phyloP scores from a whole-genome alignment of 2,888 invertebrate species.

The Synergus gifuensis region DNA sequence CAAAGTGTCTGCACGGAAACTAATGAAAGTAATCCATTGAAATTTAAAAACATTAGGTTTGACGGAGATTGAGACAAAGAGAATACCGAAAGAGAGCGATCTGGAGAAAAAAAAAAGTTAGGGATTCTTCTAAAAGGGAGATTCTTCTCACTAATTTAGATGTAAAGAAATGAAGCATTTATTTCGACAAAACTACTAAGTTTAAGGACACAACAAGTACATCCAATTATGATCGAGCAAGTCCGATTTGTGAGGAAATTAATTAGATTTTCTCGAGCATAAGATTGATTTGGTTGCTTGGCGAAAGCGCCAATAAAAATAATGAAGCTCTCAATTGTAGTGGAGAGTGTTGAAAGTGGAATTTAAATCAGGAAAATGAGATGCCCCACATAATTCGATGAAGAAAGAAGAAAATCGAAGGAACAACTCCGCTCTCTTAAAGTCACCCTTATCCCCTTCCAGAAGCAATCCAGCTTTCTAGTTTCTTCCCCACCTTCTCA shows the following conservation, averaged over 20 bases:
- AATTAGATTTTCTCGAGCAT: background rate
- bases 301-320: conserved; percentile 23
- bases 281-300: conserved; percentile 17
- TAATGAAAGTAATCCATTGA: conserved; percentile 42
- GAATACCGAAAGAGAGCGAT: conserved; percentile 17
- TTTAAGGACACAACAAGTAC: background rate
- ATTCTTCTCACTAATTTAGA: too few species aligned
- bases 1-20: background rate
- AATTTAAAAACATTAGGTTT: conserved; percentile 25
- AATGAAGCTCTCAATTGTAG: conserved; percentile 29
- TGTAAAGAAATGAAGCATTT: too few species aligned
- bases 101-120: background rate
- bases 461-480: conserved; percentile 18
- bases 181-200: background rate
- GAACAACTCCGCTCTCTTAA: conserved; percentile 32
- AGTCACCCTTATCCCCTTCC: conserved; percentile 25
- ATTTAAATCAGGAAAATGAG: conserved; percentile 33
- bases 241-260: background rate
- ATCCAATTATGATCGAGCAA: background rate
- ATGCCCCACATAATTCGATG: conserved; percentile 35
- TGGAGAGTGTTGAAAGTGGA: conserved; percentile 32
- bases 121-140: background rate
- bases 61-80: conserved; percentile 33
- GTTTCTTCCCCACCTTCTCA: background rate
- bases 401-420: conserved; percentile 34